Conservation (phyloP, 2,113 vertebrate species). For the Polypterus senegalus region DNA sequence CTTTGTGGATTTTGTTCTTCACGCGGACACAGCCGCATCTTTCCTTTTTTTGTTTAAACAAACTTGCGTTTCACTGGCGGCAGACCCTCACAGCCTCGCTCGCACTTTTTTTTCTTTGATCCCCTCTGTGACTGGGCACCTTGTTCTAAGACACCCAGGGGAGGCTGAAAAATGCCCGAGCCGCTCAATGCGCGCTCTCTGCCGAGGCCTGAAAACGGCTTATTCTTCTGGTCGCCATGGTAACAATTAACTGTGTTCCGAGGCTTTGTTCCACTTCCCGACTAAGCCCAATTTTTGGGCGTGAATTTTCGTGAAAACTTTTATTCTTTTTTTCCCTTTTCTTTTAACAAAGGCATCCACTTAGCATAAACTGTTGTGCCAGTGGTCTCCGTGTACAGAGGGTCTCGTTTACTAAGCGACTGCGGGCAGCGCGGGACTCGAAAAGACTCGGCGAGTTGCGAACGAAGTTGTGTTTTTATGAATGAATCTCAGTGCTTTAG, state of each 20-base stretch:
- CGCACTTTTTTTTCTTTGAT: conserved; percentile 73
- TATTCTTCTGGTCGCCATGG: conserved; percentile 96
- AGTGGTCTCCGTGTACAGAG: conserved; percentile 33
- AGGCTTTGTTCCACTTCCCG: conserved; percentile 76
- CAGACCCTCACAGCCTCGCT: conserved; percentile 55
- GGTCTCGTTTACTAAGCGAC: no score
- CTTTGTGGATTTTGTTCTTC: conserved; percentile 21
- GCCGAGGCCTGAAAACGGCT: conserved; percentile 89
- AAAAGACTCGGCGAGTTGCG: no score
- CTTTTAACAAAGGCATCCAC: conserved; percentile 20
- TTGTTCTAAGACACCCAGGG: conserved; percentile 72
- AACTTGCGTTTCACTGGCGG: conserved; percentile 38
- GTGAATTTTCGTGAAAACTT: conserved; percentile 53
- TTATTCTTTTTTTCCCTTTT: not conserved
- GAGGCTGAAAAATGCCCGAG: conserved; percentile 67
- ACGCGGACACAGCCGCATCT: conserved; percentile 17
- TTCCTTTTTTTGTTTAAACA: conserved; percentile 34
- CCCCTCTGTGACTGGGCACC: conserved; percentile 71
- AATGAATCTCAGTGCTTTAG: no score
- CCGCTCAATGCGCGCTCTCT: conserved; percentile 79
- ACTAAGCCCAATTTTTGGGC: conserved; percentile 68
- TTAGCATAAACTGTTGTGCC: conserved; percentile 51
- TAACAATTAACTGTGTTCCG: conserved; percentile 92
- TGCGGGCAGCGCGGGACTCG: no score
- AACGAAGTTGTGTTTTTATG: no score